Conservation (phyloP, 2,888 invertebrate species). For the Tethea ocularis region DNA sequence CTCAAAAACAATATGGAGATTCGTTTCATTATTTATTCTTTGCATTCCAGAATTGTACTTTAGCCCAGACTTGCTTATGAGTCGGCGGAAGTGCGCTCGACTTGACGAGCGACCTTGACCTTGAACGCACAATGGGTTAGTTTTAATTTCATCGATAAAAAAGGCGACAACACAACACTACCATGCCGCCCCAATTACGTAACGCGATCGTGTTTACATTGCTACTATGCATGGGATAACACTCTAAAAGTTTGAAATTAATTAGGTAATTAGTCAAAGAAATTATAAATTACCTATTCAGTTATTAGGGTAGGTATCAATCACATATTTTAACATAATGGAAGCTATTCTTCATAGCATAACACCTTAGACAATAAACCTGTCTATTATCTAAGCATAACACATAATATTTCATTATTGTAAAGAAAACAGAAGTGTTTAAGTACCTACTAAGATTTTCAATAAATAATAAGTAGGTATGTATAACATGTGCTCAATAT, state of each 20-base stretch:
- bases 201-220: constrained; percentile 33
- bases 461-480: neutral
- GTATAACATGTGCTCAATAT: neutral
- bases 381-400: too few species aligned
- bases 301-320: too few species aligned
- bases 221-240: neutral
- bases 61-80: constrained; percentile 24
- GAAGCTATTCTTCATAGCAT: too few species aligned
- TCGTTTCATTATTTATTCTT: neutral
- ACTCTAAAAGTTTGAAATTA: neutral
- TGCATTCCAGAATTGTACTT: constrained; percentile 10
- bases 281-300: too few species aligned
- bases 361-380: too few species aligned
- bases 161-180: constrained; percentile 41
- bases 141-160: constrained; percentile 62
- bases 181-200: constrained; percentile 47
- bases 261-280: too few species aligned
- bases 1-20: constrained; percentile 15
- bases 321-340: too few species aligned
- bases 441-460: neutral
- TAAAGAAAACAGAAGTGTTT: too few species aligned
- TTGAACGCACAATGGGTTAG: constrained; percentile 70
- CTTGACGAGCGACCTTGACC: constrained; percentile 71
- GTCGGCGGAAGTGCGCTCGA: constrained; percentile 65
- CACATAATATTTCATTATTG: too few species aligned